Evolutionary conservation across 2,113 vertebrate species (phyloP), one percentile per base, ranked within the genome.

Genomic region (Sebastes fasciatus): DNA sequence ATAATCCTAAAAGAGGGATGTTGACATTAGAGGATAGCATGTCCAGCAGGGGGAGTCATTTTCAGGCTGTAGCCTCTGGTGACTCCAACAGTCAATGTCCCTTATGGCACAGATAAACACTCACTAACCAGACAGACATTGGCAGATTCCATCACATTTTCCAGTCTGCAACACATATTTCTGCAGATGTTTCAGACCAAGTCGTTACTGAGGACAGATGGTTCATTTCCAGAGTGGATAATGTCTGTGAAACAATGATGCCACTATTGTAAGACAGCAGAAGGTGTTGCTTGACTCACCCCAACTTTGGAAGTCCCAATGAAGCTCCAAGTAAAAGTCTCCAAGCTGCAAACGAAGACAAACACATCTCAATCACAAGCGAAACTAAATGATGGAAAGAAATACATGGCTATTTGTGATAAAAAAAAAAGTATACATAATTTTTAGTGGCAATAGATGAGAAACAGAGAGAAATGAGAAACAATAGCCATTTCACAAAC

Each of bases 271-370:
- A 5, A 52, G 4, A 52, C 10, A 60, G 42, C 40, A 64, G 26
- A 72, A 8, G 23, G 14, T 13, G 17, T 0, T 57, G 71, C 34
- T 26, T 1, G 52, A 94, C 98, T 99, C 96, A 99, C 98, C 98
- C 98, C 98, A 99, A 93, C 98, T 99, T 96, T 99, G 98, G 95
- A 99, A 99, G 94, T 99, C 98, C 98, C 98, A 99, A 94, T 99
- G 98, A 95, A 99, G 97, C 94, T 99, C 98, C 95, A 99, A 94
- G 93, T 99, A 99, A 95, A 99, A 99, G 93, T 99, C 98, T 89
- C 98, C 98, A 85, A 99, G 97, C 98, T 99, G 93, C 76, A 94
- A 94, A 93, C 88, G 84, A 69, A 85, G 42, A 91, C 3, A 54
- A 92, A 79, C 5, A 77, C 9, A 68, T 86, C 3, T 70, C 5